phyloP scores from a whole-genome alignment of 2,797 vertebrate species.

The Falco rusticolus region DNA sequence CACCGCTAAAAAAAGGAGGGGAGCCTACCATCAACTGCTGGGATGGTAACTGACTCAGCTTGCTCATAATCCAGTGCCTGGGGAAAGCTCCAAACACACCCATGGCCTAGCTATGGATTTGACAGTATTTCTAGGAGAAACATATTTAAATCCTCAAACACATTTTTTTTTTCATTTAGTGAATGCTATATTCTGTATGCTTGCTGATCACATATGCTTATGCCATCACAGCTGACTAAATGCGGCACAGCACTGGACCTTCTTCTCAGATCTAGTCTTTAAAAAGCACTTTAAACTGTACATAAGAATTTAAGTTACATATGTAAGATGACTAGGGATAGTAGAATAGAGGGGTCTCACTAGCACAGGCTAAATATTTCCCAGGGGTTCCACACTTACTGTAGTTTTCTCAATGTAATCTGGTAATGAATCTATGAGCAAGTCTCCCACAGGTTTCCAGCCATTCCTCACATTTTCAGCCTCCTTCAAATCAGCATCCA shows the following conservation, averaged over 20 bases:
- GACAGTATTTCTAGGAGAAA: background rate
- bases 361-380: background rate
- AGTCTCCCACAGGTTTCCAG: constrained; percentile 93
- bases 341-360: background rate
- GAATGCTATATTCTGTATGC: background rate
- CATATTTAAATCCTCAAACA: background rate
- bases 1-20: background rate
- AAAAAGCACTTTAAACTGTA: background rate
- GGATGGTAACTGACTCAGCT: background rate
- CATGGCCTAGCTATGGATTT: background rate
- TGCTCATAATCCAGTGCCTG: background rate
- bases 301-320: background rate
- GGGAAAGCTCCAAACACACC: background rate
- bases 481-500: constrained; percentile 87
- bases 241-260: background rate
- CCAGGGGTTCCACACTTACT: constrained; percentile 76
- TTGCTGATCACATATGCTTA: background rate
- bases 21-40: background rate
- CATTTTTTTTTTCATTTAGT: background rate
- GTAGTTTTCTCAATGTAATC: constrained; percentile 92
- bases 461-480: constrained; percentile 85
- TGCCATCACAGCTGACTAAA: background rate
- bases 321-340: background rate
- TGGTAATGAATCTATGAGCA: constrained; percentile 94
- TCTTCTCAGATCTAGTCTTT: background rate